phyloP scores from a whole-genome alignment of 2,797 vertebrate species.

The Dendrocincla fuliginosa region DNA sequence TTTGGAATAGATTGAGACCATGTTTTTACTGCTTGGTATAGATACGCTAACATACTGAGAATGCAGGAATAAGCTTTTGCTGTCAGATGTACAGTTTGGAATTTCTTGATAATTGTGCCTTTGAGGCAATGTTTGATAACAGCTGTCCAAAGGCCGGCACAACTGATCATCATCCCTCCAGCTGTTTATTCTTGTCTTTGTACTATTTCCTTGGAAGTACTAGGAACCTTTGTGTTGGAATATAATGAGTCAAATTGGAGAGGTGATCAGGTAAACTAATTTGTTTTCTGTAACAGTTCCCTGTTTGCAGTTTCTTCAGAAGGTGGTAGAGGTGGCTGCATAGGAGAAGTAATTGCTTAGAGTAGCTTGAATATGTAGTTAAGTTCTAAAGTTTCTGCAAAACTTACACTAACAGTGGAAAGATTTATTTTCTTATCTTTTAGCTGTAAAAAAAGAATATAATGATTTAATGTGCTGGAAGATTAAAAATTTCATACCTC shows the following conservation, averaged over 20 bases:
- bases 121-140: not conserved
- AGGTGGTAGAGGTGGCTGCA: not conserved
- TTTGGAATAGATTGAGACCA: not conserved
- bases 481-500: not conserved
- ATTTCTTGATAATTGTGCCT: not conserved
- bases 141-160: not conserved
- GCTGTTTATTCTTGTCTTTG: not conserved
- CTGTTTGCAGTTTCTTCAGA: not conserved
- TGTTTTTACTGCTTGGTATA: not conserved
- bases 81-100: not conserved
- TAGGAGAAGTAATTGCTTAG: not conserved
- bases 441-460: not conserved
- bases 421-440: not conserved
- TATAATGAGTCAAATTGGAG: not conserved
- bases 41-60: not conserved
- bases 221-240: not conserved
- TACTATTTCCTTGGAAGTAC: not conserved
- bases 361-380: not conserved
- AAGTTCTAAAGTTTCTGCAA: not conserved
- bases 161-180: not conserved
- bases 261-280: not conserved
- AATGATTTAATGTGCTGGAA: not conserved
- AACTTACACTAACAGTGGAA: not conserved
- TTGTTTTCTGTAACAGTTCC: not conserved
- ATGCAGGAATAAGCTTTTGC: not conserved